A percentile compares a stretch with the other conserved stretches of the same genome.
Evolutionary conservation across 2,113 vertebrate genomes (phyloP).

Genomic region (Sphyrna mokarran): DNA sequence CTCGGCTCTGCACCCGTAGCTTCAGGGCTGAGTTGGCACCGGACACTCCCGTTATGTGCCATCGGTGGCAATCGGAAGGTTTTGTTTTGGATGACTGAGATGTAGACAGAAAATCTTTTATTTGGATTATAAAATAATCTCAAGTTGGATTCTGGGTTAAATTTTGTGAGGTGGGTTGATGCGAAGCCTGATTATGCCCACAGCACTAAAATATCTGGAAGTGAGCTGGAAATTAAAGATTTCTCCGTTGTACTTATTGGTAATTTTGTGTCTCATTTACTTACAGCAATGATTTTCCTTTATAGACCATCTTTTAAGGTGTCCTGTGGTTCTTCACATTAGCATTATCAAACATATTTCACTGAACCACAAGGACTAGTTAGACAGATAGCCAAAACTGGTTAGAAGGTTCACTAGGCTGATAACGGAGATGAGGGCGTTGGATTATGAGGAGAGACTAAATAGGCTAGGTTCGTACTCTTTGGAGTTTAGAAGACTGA

Average conservation of each 20-base stretch:
- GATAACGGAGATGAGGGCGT: no score
- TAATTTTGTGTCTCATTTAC: not conserved
- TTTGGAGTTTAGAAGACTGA: no score
- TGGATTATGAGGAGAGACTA: no score
- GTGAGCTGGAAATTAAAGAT: not conserved
- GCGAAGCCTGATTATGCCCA: not conserved
- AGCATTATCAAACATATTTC: not conserved
- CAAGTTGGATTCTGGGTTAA: constrained; percentile 38
- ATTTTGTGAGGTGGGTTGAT: constrained; percentile 34
- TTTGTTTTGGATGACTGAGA: constrained; percentile 90
- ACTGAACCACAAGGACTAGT: not conserved
- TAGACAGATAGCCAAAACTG: no score
- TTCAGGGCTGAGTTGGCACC: constrained; percentile 89
- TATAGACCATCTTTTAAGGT: not conserved
- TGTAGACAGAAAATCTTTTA: constrained; percentile 57
- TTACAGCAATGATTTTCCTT: not conserved
- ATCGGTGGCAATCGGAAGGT: constrained; percentile 84
- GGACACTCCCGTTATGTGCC: constrained; percentile 81
- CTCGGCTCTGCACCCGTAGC: constrained; percentile 72
- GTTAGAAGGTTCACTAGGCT: no score
- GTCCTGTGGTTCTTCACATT: not conserved
- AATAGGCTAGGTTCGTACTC: no score
- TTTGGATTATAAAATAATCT: constrained; percentile 41
- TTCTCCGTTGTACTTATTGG: not conserved
- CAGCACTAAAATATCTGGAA: not conserved